A percentile compares a stretch with the other conserved stretches of the same genome.
These are phyloP conservation scores for Pantherophis guttatus DNA, from an alignment of 2,113 vertebrate genomes.

Conservation along the genomic window DNA sequence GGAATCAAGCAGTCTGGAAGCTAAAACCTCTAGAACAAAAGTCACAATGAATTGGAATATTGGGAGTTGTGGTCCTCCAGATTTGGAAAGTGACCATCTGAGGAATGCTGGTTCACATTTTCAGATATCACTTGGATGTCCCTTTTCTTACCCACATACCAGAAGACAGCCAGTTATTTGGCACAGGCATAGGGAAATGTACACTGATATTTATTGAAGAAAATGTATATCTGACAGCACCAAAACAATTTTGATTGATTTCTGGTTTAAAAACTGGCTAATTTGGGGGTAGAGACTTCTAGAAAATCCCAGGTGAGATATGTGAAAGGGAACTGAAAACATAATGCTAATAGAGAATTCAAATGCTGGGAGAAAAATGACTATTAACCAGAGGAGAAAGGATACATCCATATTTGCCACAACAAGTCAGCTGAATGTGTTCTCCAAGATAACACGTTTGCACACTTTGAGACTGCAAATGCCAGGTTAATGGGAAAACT, in stretches of 20 bases:
- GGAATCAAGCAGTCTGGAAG: background rate
- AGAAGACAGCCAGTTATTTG: background rate
- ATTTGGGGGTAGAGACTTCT: background rate
- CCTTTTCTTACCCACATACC: background rate
- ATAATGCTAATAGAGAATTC: background rate
- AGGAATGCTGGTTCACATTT: background rate
- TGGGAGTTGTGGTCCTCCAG: background rate
- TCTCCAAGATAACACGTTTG: background rate
- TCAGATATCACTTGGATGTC: background rate
- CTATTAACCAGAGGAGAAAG: background rate
- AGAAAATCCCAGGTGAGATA: background rate
- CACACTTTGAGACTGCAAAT: background rate
- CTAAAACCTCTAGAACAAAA: background rate
- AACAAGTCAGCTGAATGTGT: background rate
- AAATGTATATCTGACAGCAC: background rate
- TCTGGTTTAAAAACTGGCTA: background rate
- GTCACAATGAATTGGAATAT: background rate
- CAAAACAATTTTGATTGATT: background rate
- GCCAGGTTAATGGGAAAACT: background rate
- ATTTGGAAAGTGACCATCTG: background rate
- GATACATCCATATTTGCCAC: background rate
- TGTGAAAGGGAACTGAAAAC: background rate
- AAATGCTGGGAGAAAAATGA: background rate
- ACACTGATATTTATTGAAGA: background rate
- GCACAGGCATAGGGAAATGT: background rate